Base-by-base conservation (phyloP, 2,888 invertebrate genomes). In the Dynastes grantii region DNA sequence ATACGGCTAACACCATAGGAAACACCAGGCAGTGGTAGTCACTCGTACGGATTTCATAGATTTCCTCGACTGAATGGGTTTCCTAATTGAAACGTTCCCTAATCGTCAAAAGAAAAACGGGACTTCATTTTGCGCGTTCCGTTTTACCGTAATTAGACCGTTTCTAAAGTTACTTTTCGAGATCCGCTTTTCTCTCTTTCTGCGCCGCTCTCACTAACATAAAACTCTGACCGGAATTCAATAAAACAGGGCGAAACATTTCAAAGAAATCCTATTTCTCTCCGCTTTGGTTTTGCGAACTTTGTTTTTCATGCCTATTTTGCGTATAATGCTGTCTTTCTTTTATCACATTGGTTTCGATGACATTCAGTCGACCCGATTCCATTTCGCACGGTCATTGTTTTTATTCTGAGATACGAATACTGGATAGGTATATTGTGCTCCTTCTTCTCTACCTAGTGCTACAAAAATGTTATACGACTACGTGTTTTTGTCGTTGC, bases 221-320 rank as follows among this genome's bases (percentile, higher is more conserved):
- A 71, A 77, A 77, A 77, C 79, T 80, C 82, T 81, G 81, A 80
- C 83, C 83, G 81, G 83, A 84, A 84, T 84, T 84, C 84, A 84
- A 84, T 84, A 84, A 84, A 82, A 83, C 83, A 83, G 58, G 70
- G 83, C 82, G 80, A 81, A 83, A 82, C 84, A 80, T 84, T 84
- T 82, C 81, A 79, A 81, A 80, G 80, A 82, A 83, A 83, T 83
- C 83, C 83, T 73, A 78, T 80, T 79, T 76, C 81, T 77, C 76
- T n/a, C 77, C 73, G 81, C 76, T 81, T 78, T 78, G 78, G 80
- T 81, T 80, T 78, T 76, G 77, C 81, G 80, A 79, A 79, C 77
- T 76, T 76, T 80, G 78, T 81, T 79, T 80, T 76, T 76, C 40
- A 51, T 13, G 29, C 58, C 71, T 55, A 70, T 49, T 77, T 58